These are phyloP conservation scores for Solen grandis DNA, from an alignment of 1,140 invertebrate species.

Conservation along the genomic window DNA sequence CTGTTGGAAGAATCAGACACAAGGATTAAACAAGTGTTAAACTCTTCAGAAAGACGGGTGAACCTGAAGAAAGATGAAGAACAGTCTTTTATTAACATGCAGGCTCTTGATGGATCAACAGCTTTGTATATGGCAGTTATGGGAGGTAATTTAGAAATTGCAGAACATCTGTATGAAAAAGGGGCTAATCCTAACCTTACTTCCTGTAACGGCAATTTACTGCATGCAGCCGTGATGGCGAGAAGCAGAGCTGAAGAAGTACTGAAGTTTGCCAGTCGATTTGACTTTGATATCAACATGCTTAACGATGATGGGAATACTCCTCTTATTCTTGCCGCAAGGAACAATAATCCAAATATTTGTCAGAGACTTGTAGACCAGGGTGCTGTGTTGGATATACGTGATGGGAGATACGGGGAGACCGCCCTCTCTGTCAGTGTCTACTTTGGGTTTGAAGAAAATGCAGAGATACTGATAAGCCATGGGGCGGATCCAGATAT, in stretches of 20 bases:
- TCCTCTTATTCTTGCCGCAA: constrained; percentile 53
- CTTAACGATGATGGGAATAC: constrained; percentile 61
- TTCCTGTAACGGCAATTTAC: constrained; percentile 60
- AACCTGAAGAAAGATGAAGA: constrained; percentile 21
- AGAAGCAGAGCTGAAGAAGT: constrained; percentile 26
- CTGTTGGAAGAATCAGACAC: no score
- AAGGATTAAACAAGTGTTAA: no score
- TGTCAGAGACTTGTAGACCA: constrained; percentile 51
- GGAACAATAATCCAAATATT: constrained; percentile 40
- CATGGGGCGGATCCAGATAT: constrained; percentile 59
- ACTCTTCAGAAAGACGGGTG: constrained; percentile 19
- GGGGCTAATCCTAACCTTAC: constrained; percentile 63
- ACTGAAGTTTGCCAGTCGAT: constrained; percentile 49
- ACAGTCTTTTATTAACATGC: constrained; percentile 29
- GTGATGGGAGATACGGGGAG: constrained; percentile 60
- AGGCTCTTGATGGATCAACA: constrained; percentile 62
- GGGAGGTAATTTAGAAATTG: constrained; percentile 64
- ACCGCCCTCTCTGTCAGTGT: constrained; percentile 62
- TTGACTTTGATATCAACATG: constrained; percentile 56
- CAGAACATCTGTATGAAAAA: constrained; percentile 64
- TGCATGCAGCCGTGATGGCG: constrained; percentile 62
- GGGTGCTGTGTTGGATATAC: constrained; percentile 58
- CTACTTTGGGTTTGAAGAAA: constrained; percentile 63
- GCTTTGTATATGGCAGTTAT: constrained; percentile 71
- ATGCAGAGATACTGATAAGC: constrained; percentile 58